Evolutionary conservation across 1,140 invertebrate genomes (phyloP).

Genomic region (Zaprionus tsacasi): DNA sequence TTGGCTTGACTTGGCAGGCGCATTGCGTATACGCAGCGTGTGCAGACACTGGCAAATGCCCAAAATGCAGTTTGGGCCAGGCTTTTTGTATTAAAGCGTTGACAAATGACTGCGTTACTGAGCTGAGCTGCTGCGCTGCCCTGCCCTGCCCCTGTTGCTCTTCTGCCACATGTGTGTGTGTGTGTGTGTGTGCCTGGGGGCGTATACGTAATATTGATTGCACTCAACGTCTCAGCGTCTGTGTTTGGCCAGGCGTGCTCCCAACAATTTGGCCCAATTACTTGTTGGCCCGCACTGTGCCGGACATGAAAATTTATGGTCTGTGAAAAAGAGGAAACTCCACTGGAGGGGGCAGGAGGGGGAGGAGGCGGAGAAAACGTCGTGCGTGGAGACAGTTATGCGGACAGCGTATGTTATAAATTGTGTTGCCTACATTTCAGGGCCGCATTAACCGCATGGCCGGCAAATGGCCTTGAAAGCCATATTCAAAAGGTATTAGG

Average conservation of each 20-base stretch:
- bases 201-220: slow-evolving; percentile 63
- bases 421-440: not conserved
- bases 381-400: slow-evolving; percentile 9
- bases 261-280: slow-evolving; percentile 43
- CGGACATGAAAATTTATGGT: slow-evolving; percentile 25
- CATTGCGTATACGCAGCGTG: slow-evolving; percentile 45
- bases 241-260: slow-evolving; percentile 13
- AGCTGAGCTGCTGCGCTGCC: slow-evolving; percentile 7
- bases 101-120: slow-evolving; percentile 43
- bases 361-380: not conserved
- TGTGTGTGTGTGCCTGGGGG: slow-evolving; percentile 11
- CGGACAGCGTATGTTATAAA: slow-evolving; percentile 21
- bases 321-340: slow-evolving; percentile 12
- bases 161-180: not conserved
- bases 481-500: slow-evolving; percentile 16
- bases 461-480: not conserved
- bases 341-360: too few relatives aligned
- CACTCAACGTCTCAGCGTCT: not conserved
- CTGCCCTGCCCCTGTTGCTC: not conserved
- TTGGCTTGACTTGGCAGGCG: not conserved
- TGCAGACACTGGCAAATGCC: slow-evolving; percentile 4
- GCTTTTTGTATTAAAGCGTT: slow-evolving; percentile 34
- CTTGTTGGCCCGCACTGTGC: slow-evolving; percentile 27
- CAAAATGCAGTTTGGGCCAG: slow-evolving; percentile 6
- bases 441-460: not conserved